Conservation (phyloP, 2,113 vertebrate genomes). For the Phrynosoma platyrhinos region DNA sequence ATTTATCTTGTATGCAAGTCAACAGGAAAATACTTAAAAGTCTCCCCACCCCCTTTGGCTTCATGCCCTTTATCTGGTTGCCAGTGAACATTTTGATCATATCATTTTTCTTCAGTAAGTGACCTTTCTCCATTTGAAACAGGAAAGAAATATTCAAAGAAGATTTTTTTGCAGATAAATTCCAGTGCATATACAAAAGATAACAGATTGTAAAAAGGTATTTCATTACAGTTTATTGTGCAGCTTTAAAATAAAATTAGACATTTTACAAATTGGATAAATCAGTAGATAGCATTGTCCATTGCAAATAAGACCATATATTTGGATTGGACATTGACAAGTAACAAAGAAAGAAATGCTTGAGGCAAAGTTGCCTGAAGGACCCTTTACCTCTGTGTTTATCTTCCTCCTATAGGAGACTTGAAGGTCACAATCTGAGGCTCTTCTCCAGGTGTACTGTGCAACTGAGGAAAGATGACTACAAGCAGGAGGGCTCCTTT, state of each 20-base stretch:
- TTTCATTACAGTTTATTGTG: neutral
- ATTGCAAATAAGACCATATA: neutral
- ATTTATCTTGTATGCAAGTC: neutral
- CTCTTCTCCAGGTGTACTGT: too few species aligned
- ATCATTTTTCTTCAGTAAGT: neutral
- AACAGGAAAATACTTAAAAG: slow-evolving; percentile 3
- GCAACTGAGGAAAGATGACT: neutral
- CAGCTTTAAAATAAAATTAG: neutral
- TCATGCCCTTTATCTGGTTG: neutral
- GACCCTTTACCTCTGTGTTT: neutral
- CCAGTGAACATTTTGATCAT: neutral
- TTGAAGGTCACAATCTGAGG: neutral
- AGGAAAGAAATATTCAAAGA: slow-evolving; percentile 14
- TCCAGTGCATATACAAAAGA: slow-evolving; percentile 12
- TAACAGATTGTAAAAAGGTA: neutral
- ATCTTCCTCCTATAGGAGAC: neutral
- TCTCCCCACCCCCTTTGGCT: neutral
- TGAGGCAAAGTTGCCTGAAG: neutral
- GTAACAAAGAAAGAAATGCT: neutral
- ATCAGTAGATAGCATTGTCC: neutral
- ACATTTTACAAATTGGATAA: neutral
- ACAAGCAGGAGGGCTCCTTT: neutral
- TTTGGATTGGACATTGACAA: neutral
- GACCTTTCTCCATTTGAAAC: slow-evolving; percentile 18
- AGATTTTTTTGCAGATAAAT: slow-evolving; percentile 17